Base-by-base conservation (phyloP, 1,140 invertebrate genomes). In the Microplitis mediator region DNA sequence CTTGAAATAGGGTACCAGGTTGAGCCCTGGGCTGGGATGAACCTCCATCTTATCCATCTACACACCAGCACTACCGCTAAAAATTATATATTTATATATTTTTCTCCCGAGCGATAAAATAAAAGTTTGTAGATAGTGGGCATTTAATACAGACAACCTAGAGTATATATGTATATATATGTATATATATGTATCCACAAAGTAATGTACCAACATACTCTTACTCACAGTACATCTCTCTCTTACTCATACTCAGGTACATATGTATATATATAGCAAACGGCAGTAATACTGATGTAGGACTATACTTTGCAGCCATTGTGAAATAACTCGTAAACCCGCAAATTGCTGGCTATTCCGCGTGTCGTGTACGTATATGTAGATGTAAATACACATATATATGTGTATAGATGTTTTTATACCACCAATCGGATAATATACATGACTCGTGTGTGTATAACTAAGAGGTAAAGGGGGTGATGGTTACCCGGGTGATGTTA, bases 261-360 rank as follows among this genome's bases (percentile, higher is more conserved):
- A n/a, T 60, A 23, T 35, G 9, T 60, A 58, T 71, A 64, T 63
- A 64, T 51, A 71, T 63, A n/a, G 69, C 69, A 56, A 71, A 82
- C 72, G 67, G 63, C 76, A 69, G 80, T 84, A 84, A 85, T 83
- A 78, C 81, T 73, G 39, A 45, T 45, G 39, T 45, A 45, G 78
- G 80, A 84, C 84, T 85, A 85, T 87, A 86, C 84, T 86, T 87
- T 86, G 84, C 84, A 86, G 84, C 86, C 86, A 87, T 87, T 87
- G 86, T 84, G 85, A 86, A 87, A 86, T 87, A 87, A 86, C 86
- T 87, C 86, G 85, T 87, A 86, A 87, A 86, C 76, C 84, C 84
- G 84, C 85, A 87, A 87, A 87, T 86, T 87, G 85, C 85, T 75
- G 80, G 85, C 82, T 85, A 84, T 87, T 86, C 84, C 81, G 77